Evolutionary conservation across 2,888 invertebrate species (phyloP).

Genomic region (Melanostoma scalare): DNA sequence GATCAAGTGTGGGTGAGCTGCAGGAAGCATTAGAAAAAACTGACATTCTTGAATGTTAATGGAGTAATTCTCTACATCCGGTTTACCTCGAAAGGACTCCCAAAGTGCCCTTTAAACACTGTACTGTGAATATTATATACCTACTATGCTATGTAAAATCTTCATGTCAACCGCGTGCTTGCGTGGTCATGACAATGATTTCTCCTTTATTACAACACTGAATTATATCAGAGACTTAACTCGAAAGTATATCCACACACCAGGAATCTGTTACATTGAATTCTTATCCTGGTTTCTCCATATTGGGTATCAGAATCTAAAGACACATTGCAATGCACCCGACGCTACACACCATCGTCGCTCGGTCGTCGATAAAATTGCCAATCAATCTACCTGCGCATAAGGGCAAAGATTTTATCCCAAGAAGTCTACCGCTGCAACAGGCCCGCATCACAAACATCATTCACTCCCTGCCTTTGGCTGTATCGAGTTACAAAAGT

Average conservation of each 20-base stretch:
- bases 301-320: slow-evolving; percentile 42
- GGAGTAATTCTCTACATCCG: no score
- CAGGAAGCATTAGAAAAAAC: no score
- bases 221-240: slow-evolving; percentile 1
- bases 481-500: slow-evolving; percentile 13
- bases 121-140: no score
- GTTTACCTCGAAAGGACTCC: no score
- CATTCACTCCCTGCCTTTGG: not conserved
- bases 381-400: slow-evolving; percentile 68
- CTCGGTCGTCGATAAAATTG: slow-evolving; percentile 54
- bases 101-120: no score
- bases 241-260: not conserved
- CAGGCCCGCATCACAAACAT: slow-evolving; percentile 6
- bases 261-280: slow-evolving; percentile 16
- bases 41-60: no score
- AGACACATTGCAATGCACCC: slow-evolving; percentile 46
- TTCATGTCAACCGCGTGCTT: no score
- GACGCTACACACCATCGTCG: slow-evolving; percentile 21
- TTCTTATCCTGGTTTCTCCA: slow-evolving; percentile 59
- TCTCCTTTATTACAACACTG: not conserved
- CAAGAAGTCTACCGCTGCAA: slow-evolving; percentile 10
- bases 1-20: no score
- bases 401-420: slow-evolving; percentile 49
- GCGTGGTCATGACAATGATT: no score
- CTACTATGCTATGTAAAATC: no score